Evolutionary conservation across 2,888 invertebrate genomes (phyloP).

Genomic region (Seladonia tumulorum): DNA sequence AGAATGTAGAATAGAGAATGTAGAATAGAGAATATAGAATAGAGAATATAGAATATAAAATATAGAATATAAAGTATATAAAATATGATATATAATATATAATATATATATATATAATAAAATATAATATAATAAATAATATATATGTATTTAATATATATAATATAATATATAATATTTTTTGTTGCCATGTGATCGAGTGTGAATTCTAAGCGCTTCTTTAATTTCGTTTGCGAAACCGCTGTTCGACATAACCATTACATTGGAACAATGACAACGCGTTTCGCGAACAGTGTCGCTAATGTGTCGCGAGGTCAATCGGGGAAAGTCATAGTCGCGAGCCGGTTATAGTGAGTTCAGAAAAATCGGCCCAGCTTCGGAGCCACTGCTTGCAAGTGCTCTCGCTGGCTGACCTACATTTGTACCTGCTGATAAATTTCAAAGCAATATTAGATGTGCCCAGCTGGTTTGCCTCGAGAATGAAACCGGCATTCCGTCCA

Average conservation of each 20-base stretch:
- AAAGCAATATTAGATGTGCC: constrained; percentile 43
- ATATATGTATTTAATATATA: too few relatives aligned
- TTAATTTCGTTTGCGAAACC: not conserved
- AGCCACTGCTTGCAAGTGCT: constrained; percentile 41
- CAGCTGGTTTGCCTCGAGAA: constrained; percentile 37
- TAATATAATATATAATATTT: too few relatives aligned
- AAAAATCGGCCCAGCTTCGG: constrained; percentile 51
- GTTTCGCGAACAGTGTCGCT: constrained; percentile 37
- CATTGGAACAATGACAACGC: constrained; percentile 25
- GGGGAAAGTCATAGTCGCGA: constrained; percentile 61
- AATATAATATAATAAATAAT: too few relatives aligned
- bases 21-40: too few relatives aligned
- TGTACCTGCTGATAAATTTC: constrained; percentile 45
- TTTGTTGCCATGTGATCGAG: too few relatives aligned
- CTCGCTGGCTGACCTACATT: constrained; percentile 58
- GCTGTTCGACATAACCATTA: constrained; percentile 24
- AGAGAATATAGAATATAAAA: too few relatives aligned
- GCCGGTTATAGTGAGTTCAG: constrained; percentile 35
- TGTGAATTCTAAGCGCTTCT: too few relatives aligned
- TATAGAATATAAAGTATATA: too few relatives aligned
- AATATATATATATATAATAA: too few relatives aligned
- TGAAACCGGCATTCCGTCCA: not conserved
- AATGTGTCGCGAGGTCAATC: constrained; percentile 47
- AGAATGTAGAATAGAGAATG: too few relatives aligned
- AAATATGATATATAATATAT: too few relatives aligned